Evolutionary conservation across 2,113 vertebrate genomes (phyloP), one percentile per base, ranked within the genome.

Genomic region (Cyphomyrus plagiostoma): DNA sequence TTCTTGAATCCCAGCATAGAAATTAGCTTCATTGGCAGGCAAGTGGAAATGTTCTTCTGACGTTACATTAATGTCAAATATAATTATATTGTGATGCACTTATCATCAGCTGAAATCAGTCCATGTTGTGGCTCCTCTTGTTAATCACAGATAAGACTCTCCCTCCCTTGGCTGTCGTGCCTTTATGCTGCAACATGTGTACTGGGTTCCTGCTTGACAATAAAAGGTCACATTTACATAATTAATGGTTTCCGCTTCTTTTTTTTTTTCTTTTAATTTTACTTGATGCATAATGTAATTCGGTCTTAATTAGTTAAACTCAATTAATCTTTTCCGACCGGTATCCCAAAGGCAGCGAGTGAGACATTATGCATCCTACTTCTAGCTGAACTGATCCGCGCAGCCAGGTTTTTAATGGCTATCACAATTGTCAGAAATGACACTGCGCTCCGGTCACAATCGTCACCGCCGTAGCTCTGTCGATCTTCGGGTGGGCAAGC

Each of bases 21-120:
- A 88, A 88, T 82, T n/a, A 90, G 46, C 21, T 89, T 56, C 89
- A 74, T 84, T 90, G 87, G 88, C 90, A 91, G 90, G 85, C 50
- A 89, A 89, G 19, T 53, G 35, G 62, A 83, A 30, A 86, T 88
- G 39, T 56, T 89, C 89, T 89, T 70, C 52, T 80, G 88, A 90
- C 89, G 88, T 91, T 88, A 89, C 49, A 89, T 89, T 88, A 66
- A 89, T 89, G 90, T 91, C 90, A 90, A 35, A 89, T 89, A 88
- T 89, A 92, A 91, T 91, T 89, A 91, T 86, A 87, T 35, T 86
- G 85, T 56, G 56, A 88, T 83, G 45, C 19, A 86, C 45, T 88
- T 87, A 84, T 89, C 90, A 86, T 85, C 85, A 56, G 89, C 90
- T 86, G 90, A 90, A 91, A 42, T 84, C 88, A 89, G 88, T 48